Evolutionary conservation across 2,113 vertebrate species (phyloP).

Genomic region (Xyliphius kryptos): DNA sequence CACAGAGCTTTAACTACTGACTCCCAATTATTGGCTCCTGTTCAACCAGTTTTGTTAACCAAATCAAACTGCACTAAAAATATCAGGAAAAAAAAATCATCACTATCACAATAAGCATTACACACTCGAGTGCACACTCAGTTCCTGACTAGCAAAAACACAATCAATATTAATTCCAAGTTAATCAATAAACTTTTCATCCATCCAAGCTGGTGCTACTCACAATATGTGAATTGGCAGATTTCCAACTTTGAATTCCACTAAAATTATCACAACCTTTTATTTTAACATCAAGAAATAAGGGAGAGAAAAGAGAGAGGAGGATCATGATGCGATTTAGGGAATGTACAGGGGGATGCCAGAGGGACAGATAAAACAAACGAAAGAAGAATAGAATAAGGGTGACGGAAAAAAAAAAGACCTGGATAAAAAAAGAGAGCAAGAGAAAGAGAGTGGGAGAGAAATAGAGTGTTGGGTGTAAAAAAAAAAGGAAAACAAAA

Average conservation of each 20-base stretch:
- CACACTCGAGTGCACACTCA: too few relatives aligned
- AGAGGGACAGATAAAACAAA: not conserved
- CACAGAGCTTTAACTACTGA: too few relatives aligned
- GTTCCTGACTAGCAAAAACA: not conserved
- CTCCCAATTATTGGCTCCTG: too few relatives aligned
- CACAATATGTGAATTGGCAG: too few relatives aligned
- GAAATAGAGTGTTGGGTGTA: constrained; percentile 10
- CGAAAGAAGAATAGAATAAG: not conserved
- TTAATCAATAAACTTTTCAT: constrained; percentile 1
- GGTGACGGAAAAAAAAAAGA: not conserved
- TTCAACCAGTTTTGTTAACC: too few relatives aligned
- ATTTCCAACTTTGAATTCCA: not conserved
- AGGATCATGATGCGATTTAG: not conserved
- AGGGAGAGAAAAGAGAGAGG: not conserved
- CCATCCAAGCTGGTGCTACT: too few relatives aligned
- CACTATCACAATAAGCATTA: too few relatives aligned
- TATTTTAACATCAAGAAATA: not conserved
- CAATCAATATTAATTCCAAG: not conserved
- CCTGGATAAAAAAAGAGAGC: not conserved
- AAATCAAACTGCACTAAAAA: too few relatives aligned
- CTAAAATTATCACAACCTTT: not conserved
- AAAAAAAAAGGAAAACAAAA: not conserved
- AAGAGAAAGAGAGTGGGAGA: not conserved
- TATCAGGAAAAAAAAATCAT: too few relatives aligned
- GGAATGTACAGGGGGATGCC: not conserved